Conservation (phyloP, 2,113 vertebrate genomes). For the Chaetodon auriga region DNA sequence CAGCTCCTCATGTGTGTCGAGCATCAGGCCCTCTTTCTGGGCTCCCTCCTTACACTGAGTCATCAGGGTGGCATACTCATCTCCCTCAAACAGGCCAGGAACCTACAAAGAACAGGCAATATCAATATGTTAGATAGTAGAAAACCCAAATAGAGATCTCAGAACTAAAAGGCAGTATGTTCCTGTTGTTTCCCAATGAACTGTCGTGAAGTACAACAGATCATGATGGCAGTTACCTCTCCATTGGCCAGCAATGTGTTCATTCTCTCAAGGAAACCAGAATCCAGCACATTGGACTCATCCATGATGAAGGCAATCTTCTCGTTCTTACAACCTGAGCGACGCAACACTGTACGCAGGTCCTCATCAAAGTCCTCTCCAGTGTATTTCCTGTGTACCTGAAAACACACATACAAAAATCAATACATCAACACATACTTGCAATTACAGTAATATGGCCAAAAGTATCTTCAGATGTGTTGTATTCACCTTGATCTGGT, state of each 20-base stretch:
- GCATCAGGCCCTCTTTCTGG: constrained; percentile 98
- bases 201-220: no score
- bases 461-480: background rate
- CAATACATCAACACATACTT: background rate
- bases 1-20: constrained; percentile 97
- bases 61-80: constrained; percentile 98
- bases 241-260: constrained; percentile 98
- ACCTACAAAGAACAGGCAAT: constrained; percentile 83
- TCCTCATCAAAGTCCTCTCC: constrained; percentile 99
- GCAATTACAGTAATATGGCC: background rate
- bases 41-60: constrained; percentile 99
- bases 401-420: background rate
- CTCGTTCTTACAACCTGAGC: constrained; percentile 98
- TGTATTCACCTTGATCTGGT: constrained; percentile 95
- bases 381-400: constrained; percentile 98
- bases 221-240: constrained; percentile 85
- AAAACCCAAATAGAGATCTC: background rate
- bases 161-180: background rate
- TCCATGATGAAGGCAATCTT: constrained; percentile 99
- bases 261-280: constrained; percentile 98
- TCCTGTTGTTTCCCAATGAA: background rate
- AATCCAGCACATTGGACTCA: constrained; percentile 97
- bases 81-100: constrained; percentile 97
- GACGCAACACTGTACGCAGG: constrained; percentile 94
- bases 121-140: background rate